A percentile compares a stretch with the other conserved stretches of the same genome.
Evolutionary conservation across 2,888 invertebrate species (phyloP).

Genomic region (Rhodophaea formosa): DNA sequence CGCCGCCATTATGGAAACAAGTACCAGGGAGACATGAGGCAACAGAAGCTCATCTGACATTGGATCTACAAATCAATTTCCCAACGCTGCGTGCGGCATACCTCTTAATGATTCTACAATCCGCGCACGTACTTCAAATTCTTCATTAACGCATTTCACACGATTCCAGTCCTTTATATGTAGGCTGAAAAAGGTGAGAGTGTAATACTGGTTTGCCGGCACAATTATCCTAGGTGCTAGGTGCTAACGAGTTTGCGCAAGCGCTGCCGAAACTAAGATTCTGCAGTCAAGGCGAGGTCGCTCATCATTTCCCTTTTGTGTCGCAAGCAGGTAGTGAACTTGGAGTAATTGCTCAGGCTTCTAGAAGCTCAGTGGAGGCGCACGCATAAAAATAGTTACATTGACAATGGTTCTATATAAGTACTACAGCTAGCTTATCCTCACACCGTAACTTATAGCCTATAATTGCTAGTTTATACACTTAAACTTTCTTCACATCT

Average conservation of each 20-base stretch:
- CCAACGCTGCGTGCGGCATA: constrained; percentile 12
- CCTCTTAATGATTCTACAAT: constrained; percentile 16
- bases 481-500: no score
- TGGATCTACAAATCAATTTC: constrained; percentile 11
- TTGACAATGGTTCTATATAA: no score
- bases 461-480: no score
- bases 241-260: constrained; percentile 22
- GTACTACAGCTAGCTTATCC: no score
- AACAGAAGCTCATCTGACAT: not conserved
- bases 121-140: constrained; percentile 11
- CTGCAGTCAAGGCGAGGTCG: constrained; percentile 25
- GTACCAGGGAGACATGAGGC: not conserved
- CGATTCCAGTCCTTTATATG: constrained; percentile 2
- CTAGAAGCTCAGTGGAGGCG: no score
- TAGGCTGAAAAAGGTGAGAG: not conserved
- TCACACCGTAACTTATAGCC: no score
- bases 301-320: constrained; percentile 21
- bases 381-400: no score
- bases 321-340: constrained; percentile 19
- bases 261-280: constrained; percentile 25
- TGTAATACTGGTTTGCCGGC: not conserved
- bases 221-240: constrained; percentile 14
- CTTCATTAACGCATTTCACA: constrained; percentile 12
- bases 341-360: constrained; percentile 1
- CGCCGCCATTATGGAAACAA: not conserved